Base-by-base conservation (phyloP, 2,888 invertebrate genomes). In the Brachypterus glaber region DNA sequence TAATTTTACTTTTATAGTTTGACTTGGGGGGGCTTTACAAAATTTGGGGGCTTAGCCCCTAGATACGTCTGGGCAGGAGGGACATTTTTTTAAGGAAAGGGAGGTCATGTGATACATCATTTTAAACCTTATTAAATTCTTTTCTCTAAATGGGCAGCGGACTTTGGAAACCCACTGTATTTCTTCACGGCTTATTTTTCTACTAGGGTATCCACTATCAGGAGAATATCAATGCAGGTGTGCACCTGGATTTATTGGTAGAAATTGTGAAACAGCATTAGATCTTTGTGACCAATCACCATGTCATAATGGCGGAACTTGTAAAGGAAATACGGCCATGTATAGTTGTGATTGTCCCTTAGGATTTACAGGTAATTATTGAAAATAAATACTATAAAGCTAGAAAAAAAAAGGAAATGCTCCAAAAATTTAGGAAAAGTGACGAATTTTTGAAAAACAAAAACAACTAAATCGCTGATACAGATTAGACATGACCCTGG, bases 261-360 rank as follows among this genome's bases (percentile, higher is more conserved):
- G 45, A 59, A 76, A 73, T 51, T 82, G 81, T 54, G 79, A 82
- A 53, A 65, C 68, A 9, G 69, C 75, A 36, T 59, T 72, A 30
- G 77, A 80, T 54, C 63, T 76, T 29, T 86, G 86, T 54, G 70
- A 71, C 30, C 66, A 75, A 8, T 64, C 71, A 1, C 90, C 90
- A 0, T 93, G 92, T 58, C 73, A 73, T 51, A 86, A 91, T 60
- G 81, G 79, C 1, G 92, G 88, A 25, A 73, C 73, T 0, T 95
- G 95, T 60, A 63, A 67, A 18, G 70, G 70, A 3, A 64, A 62
- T 17, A 65, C 68, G 1, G 65, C 71, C 15, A 68, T 68, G 27
- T 85, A 80, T 57, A 71, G 76, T 5, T 95, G 95, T 60, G 77
- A 81, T 53, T 95, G 95, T 58, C 77, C 76, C 0, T 68, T 90